These are phyloP conservation scores for Falco biarmicus DNA, from an alignment of 2,797 vertebrate genomes.

Conservation along the genomic window DNA sequence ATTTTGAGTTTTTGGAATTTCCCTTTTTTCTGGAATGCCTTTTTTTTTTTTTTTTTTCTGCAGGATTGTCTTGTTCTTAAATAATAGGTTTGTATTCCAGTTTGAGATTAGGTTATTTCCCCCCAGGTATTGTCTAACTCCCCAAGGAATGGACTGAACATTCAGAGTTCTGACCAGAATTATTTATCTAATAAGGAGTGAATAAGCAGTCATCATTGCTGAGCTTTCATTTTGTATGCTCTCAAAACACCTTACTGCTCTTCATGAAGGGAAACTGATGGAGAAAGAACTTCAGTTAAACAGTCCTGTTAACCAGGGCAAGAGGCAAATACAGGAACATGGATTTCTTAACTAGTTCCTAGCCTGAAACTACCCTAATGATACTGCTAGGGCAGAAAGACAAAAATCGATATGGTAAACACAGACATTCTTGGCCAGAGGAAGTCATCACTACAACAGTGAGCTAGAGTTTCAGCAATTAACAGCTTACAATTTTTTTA, in stretches of 20 bases:
- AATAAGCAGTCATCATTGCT: neutral
- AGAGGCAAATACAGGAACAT: neutral
- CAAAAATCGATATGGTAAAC: neutral
- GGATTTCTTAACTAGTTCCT: neutral
- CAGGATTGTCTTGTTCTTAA: neutral
- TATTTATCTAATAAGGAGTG: neutral
- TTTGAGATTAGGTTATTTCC: neutral
- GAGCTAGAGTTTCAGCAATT: neutral
- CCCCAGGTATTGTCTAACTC: neutral
- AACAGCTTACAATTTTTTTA: neutral
- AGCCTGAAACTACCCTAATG: neutral
- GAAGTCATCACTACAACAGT: neutral
- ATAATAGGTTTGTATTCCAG: neutral
- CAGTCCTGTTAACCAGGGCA: neutral
- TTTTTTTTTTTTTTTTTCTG: neutral
- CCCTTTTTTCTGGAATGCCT: neutral
- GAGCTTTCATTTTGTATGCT: neutral
- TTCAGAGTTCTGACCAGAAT: neutral
- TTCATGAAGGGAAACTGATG: neutral
- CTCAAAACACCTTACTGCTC: neutral
- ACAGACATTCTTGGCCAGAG: neutral
- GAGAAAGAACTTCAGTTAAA: neutral
- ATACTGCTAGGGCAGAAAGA: neutral
- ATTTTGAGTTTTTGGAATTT: neutral
- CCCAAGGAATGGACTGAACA: neutral